phyloP scores from a whole-genome alignment of 1,140 invertebrate species.

The Reticulitermes speratus region DNA sequence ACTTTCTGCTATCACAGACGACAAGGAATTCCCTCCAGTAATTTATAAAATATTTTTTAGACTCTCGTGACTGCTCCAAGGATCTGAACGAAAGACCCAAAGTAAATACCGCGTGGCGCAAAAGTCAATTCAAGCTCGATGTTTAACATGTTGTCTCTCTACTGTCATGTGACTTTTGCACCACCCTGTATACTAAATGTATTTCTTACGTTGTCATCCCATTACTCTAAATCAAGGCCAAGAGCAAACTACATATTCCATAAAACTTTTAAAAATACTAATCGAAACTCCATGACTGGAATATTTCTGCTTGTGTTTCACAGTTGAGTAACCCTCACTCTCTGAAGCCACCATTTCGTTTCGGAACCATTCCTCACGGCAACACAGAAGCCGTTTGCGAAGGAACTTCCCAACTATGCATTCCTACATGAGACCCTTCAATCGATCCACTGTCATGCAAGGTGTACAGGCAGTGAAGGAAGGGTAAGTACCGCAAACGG shows the following conservation, averaged over 20 bases:
- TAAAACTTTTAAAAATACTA: neutral
- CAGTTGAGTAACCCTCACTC: conserved; percentile 56
- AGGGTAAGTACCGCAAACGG: conserved; percentile 47
- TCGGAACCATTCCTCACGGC: conserved; percentile 64
- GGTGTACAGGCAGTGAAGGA: conserved; percentile 60
- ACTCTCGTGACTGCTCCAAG: too few relatives aligned
- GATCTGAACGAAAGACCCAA: too few relatives aligned
- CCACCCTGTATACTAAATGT: too few relatives aligned
- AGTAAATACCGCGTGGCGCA: too few relatives aligned
- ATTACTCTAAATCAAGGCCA: too few relatives aligned
- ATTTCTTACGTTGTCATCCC: too few relatives aligned
- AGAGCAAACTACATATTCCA: neutral
- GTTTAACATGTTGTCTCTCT: too few relatives aligned
- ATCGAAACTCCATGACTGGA: neutral
- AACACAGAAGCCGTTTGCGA: conserved; percentile 62
- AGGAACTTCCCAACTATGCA: conserved; percentile 55
- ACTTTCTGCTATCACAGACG: too few relatives aligned
- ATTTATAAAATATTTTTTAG: too few relatives aligned
- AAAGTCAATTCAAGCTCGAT: too few relatives aligned
- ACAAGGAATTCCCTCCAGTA: too few relatives aligned
- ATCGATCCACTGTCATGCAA: conserved; percentile 51
- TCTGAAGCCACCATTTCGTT: conserved; percentile 60
- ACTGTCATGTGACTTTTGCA: too few relatives aligned
- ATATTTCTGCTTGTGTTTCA: neutral
- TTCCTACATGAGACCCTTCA: conserved; percentile 58